Percentiles rank a stretch among this genome's conserved stretches.
These are phyloP conservation scores for Epistrophe eligans DNA, from an alignment of 2,888 invertebrate species.

Conservation along the genomic window DNA sequence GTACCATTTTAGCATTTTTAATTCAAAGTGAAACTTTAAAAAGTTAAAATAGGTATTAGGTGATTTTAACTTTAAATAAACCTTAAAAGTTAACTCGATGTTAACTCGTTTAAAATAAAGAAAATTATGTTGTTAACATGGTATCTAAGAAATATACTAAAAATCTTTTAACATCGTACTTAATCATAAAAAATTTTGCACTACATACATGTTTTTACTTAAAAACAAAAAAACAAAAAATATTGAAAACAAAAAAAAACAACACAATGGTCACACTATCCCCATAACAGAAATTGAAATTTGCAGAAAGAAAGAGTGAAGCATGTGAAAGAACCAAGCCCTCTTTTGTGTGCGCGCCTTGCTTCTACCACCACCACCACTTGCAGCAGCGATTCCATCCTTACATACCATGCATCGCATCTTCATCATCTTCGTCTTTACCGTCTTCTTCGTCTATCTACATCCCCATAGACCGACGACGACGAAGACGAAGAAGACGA, in stretches of 20 bases:
- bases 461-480: background rate
- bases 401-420: conserved; percentile 38
- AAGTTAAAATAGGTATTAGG: too few species aligned
- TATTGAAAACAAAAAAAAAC: background rate
- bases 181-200: too few species aligned
- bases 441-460: background rate
- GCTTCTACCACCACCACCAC: conserved; percentile 27
- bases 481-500: background rate
- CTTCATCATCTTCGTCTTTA: conserved; percentile 3
- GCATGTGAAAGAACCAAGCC: conserved; percentile 58
- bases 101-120: too few species aligned
- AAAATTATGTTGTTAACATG: too few species aligned
- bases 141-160: too few species aligned
- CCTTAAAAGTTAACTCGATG: too few species aligned
- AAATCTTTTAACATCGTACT: too few species aligned
- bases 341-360: conserved; percentile 53
- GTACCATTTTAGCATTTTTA: too few species aligned
- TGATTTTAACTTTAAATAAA: too few species aligned
- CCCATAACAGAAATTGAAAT: conserved; percentile 21
- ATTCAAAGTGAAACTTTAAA: too few species aligned
- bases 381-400: conserved; percentile 28
- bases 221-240: background rate
- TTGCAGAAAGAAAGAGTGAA: conserved; percentile 15
- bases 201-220: too few species aligned
- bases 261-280: conserved; percentile 1